These are phyloP conservation scores for Diabrotica balteata DNA, from an alignment of 2,888 invertebrate species.

Conservation along the genomic window DNA sequence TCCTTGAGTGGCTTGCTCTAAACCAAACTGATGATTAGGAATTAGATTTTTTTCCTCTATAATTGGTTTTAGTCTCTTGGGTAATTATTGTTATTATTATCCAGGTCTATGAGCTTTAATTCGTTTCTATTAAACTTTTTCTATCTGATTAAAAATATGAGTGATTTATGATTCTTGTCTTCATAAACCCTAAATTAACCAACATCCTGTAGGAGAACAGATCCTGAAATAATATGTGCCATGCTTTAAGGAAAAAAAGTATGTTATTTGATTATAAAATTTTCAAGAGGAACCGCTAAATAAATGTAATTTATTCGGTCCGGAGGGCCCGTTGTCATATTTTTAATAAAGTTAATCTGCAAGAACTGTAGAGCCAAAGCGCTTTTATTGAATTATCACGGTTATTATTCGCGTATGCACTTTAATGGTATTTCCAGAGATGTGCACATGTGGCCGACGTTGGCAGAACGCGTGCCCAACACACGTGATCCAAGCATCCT, in stretches of 20 bases:
- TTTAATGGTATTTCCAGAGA: conserved; percentile 39
- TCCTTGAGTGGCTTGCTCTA: no score
- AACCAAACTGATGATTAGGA: no score
- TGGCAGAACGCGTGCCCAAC: conserved; percentile 27
- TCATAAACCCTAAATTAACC: no score
- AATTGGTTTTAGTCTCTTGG: no score
- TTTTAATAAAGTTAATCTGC: conserved; percentile 36
- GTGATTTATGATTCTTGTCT: no score
- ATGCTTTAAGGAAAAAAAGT: background rate
- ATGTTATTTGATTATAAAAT: background rate
- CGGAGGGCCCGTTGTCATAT: conserved; percentile 8
- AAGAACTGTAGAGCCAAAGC: conserved; percentile 17
- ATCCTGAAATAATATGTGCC: no score
- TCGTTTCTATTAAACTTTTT: no score
- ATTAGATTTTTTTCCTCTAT: no score
- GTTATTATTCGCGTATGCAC: conserved; percentile 37
- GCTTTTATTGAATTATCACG: conserved; percentile 38
- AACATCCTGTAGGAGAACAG: no score
- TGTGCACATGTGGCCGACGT: conserved; percentile 29
- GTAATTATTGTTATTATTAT: no score
- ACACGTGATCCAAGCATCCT: conserved; percentile 25
- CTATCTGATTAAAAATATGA: no score
- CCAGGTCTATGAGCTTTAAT: no score
- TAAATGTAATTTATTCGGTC: conserved; percentile 9
- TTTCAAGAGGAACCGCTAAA: conserved; percentile 9